A percentile compares a stretch with the other conserved stretches of the same genome.
These are phyloP conservation scores for Tarsius wallacei DNA, from an alignment of 2,797 vertebrate genomes.

Conservation along the genomic window DNA sequence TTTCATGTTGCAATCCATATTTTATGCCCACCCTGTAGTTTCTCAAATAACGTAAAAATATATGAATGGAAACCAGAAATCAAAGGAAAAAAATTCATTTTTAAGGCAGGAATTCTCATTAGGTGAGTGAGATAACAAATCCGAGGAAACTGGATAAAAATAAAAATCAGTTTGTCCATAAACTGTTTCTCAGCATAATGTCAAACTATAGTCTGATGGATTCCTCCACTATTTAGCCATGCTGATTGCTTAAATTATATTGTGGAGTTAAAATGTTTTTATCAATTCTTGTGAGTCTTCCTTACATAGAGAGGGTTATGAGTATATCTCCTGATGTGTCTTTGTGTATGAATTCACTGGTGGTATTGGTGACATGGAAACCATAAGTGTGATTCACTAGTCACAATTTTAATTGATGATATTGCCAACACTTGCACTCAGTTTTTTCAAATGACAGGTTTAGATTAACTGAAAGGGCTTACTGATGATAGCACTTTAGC, in stretches of 20 bases:
- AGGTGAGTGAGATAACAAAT: background rate
- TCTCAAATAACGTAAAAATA: conserved; percentile 6
- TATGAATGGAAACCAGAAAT: background rate
- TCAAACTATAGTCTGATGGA: background rate
- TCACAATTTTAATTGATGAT: background rate
- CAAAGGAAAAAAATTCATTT: conserved; percentile 25
- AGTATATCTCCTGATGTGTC: background rate
- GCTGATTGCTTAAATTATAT: background rate
- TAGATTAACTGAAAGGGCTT: background rate
- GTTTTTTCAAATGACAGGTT: background rate
- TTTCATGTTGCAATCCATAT: background rate
- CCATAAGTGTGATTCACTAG: background rate
- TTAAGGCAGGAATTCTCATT: background rate
- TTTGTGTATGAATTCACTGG: background rate
- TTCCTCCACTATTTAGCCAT: background rate
- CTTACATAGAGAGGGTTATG: background rate
- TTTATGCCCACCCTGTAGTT: background rate
- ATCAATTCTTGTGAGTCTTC: background rate
- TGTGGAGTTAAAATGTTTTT: background rate
- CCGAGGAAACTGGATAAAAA: background rate
- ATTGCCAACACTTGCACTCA: background rate
- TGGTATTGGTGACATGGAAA: background rate
- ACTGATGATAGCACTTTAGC: background rate
- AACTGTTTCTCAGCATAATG: background rate
- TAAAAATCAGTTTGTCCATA: background rate